These are phyloP conservation scores for Streptopelia turtur DNA, from an alignment of 2,797 vertebrate species.

Conservation along the genomic window DNA sequence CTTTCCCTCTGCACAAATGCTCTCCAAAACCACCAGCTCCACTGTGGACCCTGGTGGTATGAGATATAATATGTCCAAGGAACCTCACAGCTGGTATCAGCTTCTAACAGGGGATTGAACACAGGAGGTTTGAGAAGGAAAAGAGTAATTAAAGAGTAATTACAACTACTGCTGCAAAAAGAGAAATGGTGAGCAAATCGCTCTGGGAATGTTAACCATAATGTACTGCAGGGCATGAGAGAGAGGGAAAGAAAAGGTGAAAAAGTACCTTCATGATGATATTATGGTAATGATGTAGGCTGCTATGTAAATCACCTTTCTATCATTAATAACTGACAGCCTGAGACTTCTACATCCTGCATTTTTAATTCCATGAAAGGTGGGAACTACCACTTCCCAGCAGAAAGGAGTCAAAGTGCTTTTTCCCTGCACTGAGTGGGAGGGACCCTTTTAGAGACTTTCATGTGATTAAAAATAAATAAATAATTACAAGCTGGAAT, in stretches of 20 bases:
- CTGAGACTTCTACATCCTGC: not conserved
- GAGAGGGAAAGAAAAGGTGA: not conserved
- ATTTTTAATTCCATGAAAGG: not conserved
- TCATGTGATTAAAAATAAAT: not conserved
- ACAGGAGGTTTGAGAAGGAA: not conserved
- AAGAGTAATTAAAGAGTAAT: not conserved
- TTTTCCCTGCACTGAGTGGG: not conserved
- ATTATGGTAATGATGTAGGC: not conserved
- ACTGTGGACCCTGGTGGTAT: not conserved
- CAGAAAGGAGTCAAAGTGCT: not conserved
- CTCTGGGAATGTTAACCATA: not conserved
- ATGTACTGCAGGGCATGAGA: not conserved
- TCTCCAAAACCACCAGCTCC: conserved; percentile 1
- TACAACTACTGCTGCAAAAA: not conserved
- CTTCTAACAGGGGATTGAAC: not conserved
- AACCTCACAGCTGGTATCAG: not conserved
- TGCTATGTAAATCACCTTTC: not conserved
- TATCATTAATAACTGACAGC: not conserved
- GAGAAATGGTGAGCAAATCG: not conserved
- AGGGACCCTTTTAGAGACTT: not conserved
- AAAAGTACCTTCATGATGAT: not conserved
- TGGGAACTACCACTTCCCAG: not conserved
- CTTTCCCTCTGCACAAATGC: not conserved
- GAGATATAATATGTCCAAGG: not conserved
- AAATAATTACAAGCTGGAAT: not conserved